These are phyloP conservation scores for Melanostigma gelatinosum DNA, from an alignment of 2,113 vertebrate genomes.

Conservation along the genomic window DNA sequence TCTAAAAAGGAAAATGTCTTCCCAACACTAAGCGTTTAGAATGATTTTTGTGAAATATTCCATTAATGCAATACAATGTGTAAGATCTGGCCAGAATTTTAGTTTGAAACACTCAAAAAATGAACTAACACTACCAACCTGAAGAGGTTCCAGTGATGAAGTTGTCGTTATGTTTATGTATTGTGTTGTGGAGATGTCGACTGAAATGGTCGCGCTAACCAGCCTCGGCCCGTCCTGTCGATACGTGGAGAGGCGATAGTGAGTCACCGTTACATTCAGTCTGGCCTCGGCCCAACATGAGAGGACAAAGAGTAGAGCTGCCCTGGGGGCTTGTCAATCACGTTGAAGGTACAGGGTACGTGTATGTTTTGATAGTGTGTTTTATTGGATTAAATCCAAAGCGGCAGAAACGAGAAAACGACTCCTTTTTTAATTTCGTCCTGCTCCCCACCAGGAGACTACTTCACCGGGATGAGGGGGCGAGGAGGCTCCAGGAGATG, in stretches of 20 bases:
- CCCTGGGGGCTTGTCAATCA: neutral
- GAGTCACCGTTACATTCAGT: neutral
- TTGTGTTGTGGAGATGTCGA: neutral
- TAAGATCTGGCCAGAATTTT: too few species aligned
- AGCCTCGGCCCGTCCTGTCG: neutral
- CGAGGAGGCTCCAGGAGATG: neutral
- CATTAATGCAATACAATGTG: too few species aligned
- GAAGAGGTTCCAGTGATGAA: too few species aligned
- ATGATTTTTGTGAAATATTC: neutral
- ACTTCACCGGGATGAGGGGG: neutral
- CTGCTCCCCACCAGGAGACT: neutral
- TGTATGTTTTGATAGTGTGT: neutral
- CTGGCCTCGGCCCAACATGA: neutral
- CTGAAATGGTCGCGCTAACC: neutral
- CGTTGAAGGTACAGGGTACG: neutral
- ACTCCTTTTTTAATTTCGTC: neutral
- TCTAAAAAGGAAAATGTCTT: too few species aligned
- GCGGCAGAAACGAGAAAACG: neutral
- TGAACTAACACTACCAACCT: too few species aligned
- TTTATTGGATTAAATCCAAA: neutral
- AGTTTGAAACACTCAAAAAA: too few species aligned
- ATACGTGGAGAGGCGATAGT: neutral
- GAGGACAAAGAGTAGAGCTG: neutral
- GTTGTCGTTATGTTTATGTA: too few species aligned
- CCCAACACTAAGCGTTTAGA: neutral